Percentiles rank a stretch among this genome's conserved stretches.
Conservation (phyloP, 2,888 invertebrate species). For the Dexiosoma caninum region DNA sequence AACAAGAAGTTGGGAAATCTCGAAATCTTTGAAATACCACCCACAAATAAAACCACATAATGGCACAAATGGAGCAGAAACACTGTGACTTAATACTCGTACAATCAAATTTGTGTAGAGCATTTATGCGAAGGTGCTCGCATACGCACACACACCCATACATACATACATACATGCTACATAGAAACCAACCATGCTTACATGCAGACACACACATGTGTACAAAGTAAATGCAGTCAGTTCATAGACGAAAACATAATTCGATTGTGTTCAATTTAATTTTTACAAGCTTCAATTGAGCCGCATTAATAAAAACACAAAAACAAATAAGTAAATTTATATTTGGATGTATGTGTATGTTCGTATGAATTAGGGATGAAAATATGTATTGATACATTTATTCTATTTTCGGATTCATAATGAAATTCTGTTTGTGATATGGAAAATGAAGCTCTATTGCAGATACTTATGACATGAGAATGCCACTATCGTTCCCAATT, state of each 20-base stretch:
- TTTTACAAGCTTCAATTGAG: conserved; percentile 77
- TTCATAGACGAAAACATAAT: conserved; percentile 73
- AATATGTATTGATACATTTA: background rate
- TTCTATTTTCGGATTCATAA: background rate
- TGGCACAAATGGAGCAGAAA: conserved; percentile 63
- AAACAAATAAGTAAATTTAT: background rate
- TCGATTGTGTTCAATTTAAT: conserved; percentile 78
- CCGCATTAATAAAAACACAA: conserved; percentile 34
- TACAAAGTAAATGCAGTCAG: background rate
- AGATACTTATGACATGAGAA: too few relatives aligned
- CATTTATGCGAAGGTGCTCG: conserved; percentile 12
- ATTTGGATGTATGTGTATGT: background rate
- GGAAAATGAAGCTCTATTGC: too few relatives aligned
- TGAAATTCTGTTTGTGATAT: too few relatives aligned
- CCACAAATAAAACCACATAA: conserved; percentile 47
- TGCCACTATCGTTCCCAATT: too few relatives aligned
- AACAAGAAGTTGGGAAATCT: background rate
- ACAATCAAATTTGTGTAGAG: conserved; percentile 32
- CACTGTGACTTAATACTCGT: background rate
- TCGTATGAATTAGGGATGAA: background rate
- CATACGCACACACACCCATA: background rate
- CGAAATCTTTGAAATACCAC: conserved; percentile 28
- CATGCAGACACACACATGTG: background rate
- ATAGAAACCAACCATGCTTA: too few relatives aligned
- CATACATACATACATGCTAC: too few relatives aligned